Evolutionary conservation across 2,888 invertebrate genomes (phyloP).

Genomic region (Ichneumoninae sp.): DNA sequence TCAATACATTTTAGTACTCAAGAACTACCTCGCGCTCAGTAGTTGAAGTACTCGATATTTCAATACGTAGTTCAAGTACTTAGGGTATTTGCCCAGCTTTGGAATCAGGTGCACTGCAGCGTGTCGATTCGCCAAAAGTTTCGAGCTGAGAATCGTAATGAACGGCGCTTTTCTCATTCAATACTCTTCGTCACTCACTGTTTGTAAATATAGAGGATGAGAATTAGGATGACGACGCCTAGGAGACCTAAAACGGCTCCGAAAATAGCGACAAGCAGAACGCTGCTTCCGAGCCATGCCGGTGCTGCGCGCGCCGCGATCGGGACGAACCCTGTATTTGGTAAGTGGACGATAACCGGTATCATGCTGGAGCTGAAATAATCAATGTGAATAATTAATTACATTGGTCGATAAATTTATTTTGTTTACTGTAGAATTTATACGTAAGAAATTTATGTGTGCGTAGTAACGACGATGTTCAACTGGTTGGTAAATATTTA

Average conservation of each 20-base stretch:
- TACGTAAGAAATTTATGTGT: not conserved
- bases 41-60: too few relatives aligned
- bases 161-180: too few relatives aligned
- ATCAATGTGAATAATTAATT: not conserved
- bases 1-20: too few relatives aligned
- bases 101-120: too few relatives aligned
- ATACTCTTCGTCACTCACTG: slow-evolving; percentile 85
- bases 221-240: slow-evolving; percentile 90
- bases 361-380: slow-evolving; percentile 81
- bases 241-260: slow-evolving; percentile 90
- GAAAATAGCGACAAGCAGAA: slow-evolving; percentile 87
- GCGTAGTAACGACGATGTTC: not conserved
- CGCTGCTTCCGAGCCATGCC: slow-evolving; percentile 84
- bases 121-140: not conserved
- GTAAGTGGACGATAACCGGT: slow-evolving; percentile 85
- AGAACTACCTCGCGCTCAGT: too few relatives aligned
- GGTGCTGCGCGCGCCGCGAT: slow-evolving; percentile 84
- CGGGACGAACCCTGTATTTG: slow-evolving; percentile 78
- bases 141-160: not conserved
- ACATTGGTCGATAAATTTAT: slow-evolving; percentile 1
- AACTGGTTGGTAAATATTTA: not conserved
- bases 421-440: too few relatives aligned
- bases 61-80: too few relatives aligned
- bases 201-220: slow-evolving; percentile 92
- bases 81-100: too few relatives aligned